These are phyloP conservation scores for Lepidocolaptes lacrymiger DNA, from an alignment of 2,797 vertebrate species.

Conservation along the genomic window DNA sequence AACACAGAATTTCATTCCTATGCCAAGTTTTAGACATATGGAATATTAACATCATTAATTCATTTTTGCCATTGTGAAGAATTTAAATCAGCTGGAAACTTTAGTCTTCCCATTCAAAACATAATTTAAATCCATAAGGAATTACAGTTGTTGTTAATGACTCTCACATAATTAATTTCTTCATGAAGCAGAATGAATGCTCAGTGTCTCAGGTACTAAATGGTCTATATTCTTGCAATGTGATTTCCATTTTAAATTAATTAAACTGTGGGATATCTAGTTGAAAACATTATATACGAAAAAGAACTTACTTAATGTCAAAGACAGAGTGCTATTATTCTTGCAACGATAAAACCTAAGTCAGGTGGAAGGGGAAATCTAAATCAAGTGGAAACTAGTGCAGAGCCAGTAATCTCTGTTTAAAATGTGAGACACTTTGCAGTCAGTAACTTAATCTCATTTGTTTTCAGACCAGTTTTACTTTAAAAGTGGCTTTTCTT, in stretches of 20 bases:
- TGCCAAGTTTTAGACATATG: background rate
- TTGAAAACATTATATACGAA: constrained; percentile 32
- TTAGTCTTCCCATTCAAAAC: constrained; percentile 18
- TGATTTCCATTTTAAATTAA: constrained; percentile 60
- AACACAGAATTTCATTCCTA: background rate
- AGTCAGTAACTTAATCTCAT: background rate
- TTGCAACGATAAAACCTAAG: constrained; percentile 58
- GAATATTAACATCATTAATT: constrained; percentile 35
- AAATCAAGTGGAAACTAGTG: constrained; percentile 42
- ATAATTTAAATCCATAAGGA: background rate
- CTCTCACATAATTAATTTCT: constrained; percentile 16
- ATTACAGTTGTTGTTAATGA: background rate
- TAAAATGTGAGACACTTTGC: background rate
- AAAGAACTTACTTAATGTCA: constrained; percentile 44
- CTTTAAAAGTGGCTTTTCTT: background rate
- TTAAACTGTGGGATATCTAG: constrained; percentile 52
- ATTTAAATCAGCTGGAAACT: background rate
- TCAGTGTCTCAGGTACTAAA: constrained; percentile 25
- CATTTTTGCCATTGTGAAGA: background rate
- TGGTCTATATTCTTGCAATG: constrained; percentile 19
- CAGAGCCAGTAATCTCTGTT: background rate
- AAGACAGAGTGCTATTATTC: constrained; percentile 44
- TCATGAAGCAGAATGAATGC: constrained; percentile 22
- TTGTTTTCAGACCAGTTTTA: background rate
- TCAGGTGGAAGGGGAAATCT: constrained; percentile 58